Conservation (phyloP, 2,888 invertebrate genomes). For the Pogonocherus hispidulus region DNA sequence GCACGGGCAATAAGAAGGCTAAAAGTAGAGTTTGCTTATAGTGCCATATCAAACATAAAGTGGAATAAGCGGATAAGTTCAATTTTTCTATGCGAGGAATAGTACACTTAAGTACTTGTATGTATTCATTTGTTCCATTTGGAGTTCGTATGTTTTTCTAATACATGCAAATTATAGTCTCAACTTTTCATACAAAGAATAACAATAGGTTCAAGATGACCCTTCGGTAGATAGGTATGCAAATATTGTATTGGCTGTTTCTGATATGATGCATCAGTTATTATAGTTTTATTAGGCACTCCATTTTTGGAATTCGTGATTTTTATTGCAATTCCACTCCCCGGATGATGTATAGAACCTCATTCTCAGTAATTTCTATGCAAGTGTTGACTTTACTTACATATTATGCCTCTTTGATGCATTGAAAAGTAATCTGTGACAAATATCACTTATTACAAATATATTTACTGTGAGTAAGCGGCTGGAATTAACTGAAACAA, state of each 20-base stretch:
- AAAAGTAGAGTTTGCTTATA: too few relatives aligned
- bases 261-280: background rate
- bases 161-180: too few relatives aligned
- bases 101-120: too few relatives aligned
- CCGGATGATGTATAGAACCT: background rate
- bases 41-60: too few relatives aligned
- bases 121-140: too few relatives aligned
- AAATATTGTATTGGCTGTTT: background rate
- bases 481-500: background rate
- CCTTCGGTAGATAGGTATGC: too few relatives aligned
- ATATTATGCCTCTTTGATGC: background rate
- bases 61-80: too few relatives aligned
- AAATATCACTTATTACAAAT: background rate
- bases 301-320: conserved; percentile 1
- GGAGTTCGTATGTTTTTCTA: too few relatives aligned
- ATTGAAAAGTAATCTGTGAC: background rate
- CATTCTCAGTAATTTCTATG: conserved; percentile 18
- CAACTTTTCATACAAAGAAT: too few relatives aligned
- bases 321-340: background rate
- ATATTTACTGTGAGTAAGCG: conserved; percentile 3
- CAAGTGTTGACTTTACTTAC: conserved; percentile 3
- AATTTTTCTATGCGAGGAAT: too few relatives aligned
- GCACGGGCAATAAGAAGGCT: too few relatives aligned
- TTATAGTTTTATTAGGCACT: background rate
- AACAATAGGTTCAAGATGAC: too few relatives aligned